These are phyloP conservation scores for Bombus soroeensis DNA, from an alignment of 1,140 invertebrate genomes.

Conservation along the genomic window DNA sequence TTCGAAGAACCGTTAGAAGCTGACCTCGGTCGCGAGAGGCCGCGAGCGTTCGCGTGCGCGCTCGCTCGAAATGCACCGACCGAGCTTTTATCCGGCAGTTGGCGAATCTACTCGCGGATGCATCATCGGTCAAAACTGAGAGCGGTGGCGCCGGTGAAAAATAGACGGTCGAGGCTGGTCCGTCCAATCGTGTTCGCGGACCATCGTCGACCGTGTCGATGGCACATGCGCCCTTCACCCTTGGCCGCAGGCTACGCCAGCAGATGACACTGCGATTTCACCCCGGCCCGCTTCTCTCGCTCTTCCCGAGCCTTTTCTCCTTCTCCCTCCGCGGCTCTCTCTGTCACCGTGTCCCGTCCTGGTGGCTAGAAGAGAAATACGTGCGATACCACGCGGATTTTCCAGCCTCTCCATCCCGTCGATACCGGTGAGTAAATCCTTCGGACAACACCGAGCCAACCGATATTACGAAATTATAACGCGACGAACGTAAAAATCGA, in stretches of 20 bases:
- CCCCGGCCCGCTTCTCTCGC: constrained; percentile 32
- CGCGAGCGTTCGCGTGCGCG: neutral
- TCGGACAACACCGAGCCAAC: neutral
- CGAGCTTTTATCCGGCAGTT: neutral
- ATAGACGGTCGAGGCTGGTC: constrained; percentile 38
- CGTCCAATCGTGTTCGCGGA: constrained; percentile 28
- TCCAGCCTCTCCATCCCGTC: constrained; percentile 37
- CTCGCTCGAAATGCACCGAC: neutral
- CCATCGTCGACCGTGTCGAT: neutral
- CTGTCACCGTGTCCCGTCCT: constrained; percentile 43
- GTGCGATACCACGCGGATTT: constrained; percentile 48
- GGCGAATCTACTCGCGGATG: constrained; percentile 18
- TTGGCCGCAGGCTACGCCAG: neutral
- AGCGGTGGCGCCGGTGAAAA: constrained; percentile 33
- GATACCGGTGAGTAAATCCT: constrained; percentile 48
- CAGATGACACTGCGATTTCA: constrained; percentile 58
- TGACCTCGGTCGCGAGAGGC: neutral
- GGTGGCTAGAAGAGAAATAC: constrained; percentile 44
- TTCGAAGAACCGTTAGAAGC: neutral
- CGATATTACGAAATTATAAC: neutral
- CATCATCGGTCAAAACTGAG: constrained; percentile 5
- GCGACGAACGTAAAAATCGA: neutral
- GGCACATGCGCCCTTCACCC: constrained; percentile 55
- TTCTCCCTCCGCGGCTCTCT: constrained; percentile 6
- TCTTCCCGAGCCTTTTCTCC: constrained; percentile 7